These are phyloP conservation scores for Eupeodes corollae DNA, from an alignment of 1,140 invertebrate species.

Conservation along the genomic window DNA sequence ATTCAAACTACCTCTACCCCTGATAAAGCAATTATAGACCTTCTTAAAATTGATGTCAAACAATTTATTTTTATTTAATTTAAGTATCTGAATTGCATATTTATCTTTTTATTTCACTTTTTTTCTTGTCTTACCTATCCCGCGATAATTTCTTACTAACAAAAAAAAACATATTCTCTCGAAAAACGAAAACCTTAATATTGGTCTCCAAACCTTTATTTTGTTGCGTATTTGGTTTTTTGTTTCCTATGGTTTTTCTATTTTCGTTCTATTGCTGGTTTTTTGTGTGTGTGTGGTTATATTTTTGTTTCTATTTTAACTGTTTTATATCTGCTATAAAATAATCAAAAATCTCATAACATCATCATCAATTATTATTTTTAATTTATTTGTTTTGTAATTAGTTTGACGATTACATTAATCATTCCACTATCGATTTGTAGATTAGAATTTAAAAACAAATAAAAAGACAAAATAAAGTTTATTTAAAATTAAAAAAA, in stretches of 20 bases:
- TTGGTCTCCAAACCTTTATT: too few species aligned
- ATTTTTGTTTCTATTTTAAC: too few species aligned
- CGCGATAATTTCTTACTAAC: neutral
- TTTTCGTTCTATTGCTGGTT: too few species aligned
- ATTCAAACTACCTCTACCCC: too few species aligned
- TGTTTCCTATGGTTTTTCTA: neutral
- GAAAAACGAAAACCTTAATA: too few species aligned
- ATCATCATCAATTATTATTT: constrained; percentile 1
- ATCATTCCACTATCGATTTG: neutral
- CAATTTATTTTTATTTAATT: constrained; percentile 1
- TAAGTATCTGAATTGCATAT: too few species aligned
- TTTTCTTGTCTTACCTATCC: constrained; percentile 7
- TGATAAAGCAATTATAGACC: constrained; percentile 1
- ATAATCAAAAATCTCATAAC: neutral
- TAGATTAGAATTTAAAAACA: neutral
- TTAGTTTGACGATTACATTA: neutral
- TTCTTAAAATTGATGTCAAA: neutral
- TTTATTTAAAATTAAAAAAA: neutral
- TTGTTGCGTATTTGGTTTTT: neutral
- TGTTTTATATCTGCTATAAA: neutral
- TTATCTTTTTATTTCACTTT: constrained; percentile 4
- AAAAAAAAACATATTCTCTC: too few species aligned
- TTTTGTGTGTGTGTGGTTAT: too few species aligned
- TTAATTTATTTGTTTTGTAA: neutral
- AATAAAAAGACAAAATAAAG: neutral